A percentile compares a stretch with the other conserved stretches of the same genome.
Evolutionary conservation across 1,140 invertebrate species (phyloP).

Genomic region (Sitobion miscanthi): DNA sequence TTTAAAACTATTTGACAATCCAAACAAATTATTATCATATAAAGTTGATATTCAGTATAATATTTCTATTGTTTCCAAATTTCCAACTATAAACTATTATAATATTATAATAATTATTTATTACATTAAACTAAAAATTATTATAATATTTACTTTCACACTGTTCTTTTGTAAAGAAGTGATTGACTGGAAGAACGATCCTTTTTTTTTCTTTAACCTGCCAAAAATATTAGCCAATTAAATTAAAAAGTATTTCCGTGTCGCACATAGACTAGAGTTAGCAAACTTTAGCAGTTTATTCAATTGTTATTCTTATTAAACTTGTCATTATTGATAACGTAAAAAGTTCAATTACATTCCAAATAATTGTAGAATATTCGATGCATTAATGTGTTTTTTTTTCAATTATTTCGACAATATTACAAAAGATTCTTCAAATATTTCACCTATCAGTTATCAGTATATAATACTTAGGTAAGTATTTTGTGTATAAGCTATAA

Average conservation of each 20-base stretch:
- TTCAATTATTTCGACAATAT: background rate
- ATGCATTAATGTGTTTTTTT: background rate
- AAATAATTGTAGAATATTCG: background rate
- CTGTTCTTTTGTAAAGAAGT: constrained; percentile 95
- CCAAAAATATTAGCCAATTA: constrained; percentile 60
- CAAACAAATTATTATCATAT: background rate
- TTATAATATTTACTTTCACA: constrained; percentile 76
- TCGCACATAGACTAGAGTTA: background rate
- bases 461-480: background rate
- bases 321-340: background rate
- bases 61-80: background rate
- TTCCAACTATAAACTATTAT: background rate
- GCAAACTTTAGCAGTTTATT: background rate
- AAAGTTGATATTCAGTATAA: background rate
- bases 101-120: background rate
- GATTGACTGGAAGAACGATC: constrained; percentile 94
- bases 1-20: background rate
- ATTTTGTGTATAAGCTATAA: background rate
- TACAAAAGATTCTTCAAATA: background rate
- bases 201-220: constrained; percentile 94
- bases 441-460: background rate
- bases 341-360: background rate
- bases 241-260: background rate
- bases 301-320: background rate
- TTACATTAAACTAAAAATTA: background rate